Conservation (phyloP, 1,140 invertebrate species). For the Euglossa dilemma region DNA sequence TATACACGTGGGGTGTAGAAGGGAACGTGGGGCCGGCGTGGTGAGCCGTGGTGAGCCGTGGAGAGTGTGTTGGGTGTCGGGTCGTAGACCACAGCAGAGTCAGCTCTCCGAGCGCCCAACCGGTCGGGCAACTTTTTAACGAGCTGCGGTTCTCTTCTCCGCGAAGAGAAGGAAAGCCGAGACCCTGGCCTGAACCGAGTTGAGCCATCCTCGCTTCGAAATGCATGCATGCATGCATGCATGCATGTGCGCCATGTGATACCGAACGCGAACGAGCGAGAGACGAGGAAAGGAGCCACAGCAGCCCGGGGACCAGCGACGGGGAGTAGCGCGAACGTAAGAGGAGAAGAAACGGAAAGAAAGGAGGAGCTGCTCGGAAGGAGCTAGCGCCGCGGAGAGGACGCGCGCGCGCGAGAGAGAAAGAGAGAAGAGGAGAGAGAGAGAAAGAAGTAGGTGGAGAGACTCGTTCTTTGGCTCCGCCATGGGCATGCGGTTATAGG, state of each 20-base stretch:
- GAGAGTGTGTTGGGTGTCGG: slow-evolving; percentile 78
- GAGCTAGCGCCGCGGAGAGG: neutral
- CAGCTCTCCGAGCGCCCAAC: slow-evolving; percentile 79
- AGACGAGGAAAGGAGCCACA: slow-evolving; percentile 24
- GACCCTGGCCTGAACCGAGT: slow-evolving; percentile 73
- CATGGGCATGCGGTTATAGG: slow-evolving; percentile 55
- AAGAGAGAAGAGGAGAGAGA: neutral
- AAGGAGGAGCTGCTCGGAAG: slow-evolving; percentile 2
- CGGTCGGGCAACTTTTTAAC: slow-evolving; percentile 83
- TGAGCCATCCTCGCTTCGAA: slow-evolving; percentile 75
- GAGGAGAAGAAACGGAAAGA: slow-evolving; percentile 39
- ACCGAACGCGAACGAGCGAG: slow-evolving; percentile 56
- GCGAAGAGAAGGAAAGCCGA: slow-evolving; percentile 69
- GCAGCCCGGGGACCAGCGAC: neutral
- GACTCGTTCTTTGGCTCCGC: slow-evolving; percentile 51
- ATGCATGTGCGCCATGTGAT: slow-evolving; percentile 74
- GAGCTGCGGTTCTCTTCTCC: slow-evolving; percentile 77
- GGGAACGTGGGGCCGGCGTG: slow-evolving; percentile 50
- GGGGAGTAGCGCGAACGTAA: slow-evolving; percentile 22
- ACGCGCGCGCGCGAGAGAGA: neutral
- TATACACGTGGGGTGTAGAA: neutral
- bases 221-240: slow-evolving; percentile 65
- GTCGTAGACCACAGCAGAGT: slow-evolving; percentile 82
- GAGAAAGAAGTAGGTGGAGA: slow-evolving; percentile 38
- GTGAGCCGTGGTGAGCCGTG: slow-evolving; percentile 25